Evolutionary conservation across 2,797 vertebrate genomes (phyloP).

Genomic region (Linurgus olivaceus): DNA sequence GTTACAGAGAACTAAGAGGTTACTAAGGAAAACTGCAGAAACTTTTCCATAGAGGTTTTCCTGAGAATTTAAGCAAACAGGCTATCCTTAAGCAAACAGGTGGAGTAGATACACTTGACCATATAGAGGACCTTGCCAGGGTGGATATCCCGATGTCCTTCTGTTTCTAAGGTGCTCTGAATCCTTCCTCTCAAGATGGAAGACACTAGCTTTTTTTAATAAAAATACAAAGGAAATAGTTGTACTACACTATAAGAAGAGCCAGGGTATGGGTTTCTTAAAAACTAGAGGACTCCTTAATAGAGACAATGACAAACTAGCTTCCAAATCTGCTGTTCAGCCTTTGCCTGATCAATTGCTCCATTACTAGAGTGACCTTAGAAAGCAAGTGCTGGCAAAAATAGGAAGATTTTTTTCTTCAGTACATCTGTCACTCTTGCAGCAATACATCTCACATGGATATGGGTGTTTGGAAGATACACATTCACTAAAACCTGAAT

Average conservation of each 20-base stretch:
- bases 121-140: not conserved
- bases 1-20: not conserved
- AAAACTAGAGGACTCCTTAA: not conserved
- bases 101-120: not conserved
- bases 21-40: not conserved
- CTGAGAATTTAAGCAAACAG: not conserved
- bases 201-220: not conserved
- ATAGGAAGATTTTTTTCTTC: not conserved
- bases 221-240: not conserved
- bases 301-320: not conserved
- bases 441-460: not conserved
- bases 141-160: not conserved
- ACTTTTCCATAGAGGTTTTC: not conserved
- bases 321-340: not conserved
- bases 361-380: not conserved
- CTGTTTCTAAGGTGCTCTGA: not conserved
- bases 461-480: not conserved
- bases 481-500: rapidly evolving
- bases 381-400: not conserved
- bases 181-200: not conserved
- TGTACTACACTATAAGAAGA: not conserved
- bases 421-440: not conserved
- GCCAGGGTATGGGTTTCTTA: not conserved
- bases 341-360: not conserved
- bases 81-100: too few species aligned